Evolutionary conservation across 2,888 invertebrate species (phyloP).

Genomic region (Meteorus cinctellus): DNA sequence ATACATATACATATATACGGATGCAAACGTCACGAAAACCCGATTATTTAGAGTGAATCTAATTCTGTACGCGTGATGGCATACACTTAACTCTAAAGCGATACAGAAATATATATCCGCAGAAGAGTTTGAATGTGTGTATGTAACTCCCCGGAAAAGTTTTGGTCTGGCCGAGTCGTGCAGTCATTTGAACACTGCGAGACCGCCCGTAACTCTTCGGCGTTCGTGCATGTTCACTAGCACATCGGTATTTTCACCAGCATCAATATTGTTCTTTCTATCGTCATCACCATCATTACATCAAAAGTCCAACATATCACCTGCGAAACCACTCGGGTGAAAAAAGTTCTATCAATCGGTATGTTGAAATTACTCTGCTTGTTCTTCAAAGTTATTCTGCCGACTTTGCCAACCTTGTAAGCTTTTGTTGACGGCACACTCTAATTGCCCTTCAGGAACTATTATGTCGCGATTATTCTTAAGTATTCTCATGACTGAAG

Average conservation of each 20-base stretch:
- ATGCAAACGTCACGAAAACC: conserved; percentile 58
- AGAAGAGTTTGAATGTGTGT: conserved; percentile 19
- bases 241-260: background rate
- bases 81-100: conserved; percentile 52
- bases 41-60: conserved; percentile 70
- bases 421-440: too few relatives aligned
- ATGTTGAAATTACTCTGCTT: too few relatives aligned
- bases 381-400: too few relatives aligned
- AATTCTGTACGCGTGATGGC: conserved; percentile 71
- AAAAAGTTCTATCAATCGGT: conserved; percentile 11
- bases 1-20: conserved; percentile 16
- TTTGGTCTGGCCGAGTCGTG: conserved; percentile 55
- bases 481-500: too few relatives aligned
- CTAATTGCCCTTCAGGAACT: too few relatives aligned
- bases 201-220: conserved; percentile 61
- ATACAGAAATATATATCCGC: conserved; percentile 34
- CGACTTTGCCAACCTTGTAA: too few relatives aligned
- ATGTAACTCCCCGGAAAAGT: conserved; percentile 33
- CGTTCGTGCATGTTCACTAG: background rate
- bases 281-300: too few relatives aligned
- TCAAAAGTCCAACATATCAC: too few relatives aligned
- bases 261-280: background rate
- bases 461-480: too few relatives aligned
- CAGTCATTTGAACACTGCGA: conserved; percentile 68
- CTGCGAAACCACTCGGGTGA: background rate